Percentiles rank a stretch among this genome's conserved stretches.
These are phyloP conservation scores for Rafetus swinhoei DNA, from an alignment of 2,113 vertebrate genomes.

Conservation along the genomic window DNA sequence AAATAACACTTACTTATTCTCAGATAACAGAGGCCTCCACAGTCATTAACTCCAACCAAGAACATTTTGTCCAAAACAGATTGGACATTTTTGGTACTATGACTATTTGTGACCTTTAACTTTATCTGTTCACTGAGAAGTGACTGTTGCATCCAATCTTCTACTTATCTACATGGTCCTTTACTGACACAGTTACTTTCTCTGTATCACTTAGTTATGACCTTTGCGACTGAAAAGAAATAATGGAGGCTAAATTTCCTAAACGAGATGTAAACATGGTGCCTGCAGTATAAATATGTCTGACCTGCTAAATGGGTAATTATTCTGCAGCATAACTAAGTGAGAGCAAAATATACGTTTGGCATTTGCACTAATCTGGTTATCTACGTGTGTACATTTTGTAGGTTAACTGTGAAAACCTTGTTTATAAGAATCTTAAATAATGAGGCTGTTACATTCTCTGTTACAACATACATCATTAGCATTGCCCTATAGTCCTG, in stretches of 20 bases:
- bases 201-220: background rate
- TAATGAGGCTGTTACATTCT: background rate
- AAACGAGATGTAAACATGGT: background rate
- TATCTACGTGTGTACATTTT: background rate
- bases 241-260: background rate
- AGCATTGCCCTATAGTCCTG: background rate
- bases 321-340: background rate
- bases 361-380: background rate
- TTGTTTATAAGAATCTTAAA: background rate
- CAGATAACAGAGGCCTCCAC: background rate
- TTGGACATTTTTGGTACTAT: background rate
- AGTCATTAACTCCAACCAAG: background rate
- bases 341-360: background rate
- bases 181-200: background rate
- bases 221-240: background rate
- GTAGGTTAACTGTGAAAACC: background rate
- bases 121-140: background rate
- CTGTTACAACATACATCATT: background rate
- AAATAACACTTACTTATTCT: background rate
- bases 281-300: fast-evolving
- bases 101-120: background rate
- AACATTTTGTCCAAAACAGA: background rate
- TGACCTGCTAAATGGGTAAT: background rate
- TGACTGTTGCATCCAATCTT: background rate
- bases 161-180: background rate